Conservation (phyloP, 2,888 invertebrate species). For the Piscicola geometra region DNA sequence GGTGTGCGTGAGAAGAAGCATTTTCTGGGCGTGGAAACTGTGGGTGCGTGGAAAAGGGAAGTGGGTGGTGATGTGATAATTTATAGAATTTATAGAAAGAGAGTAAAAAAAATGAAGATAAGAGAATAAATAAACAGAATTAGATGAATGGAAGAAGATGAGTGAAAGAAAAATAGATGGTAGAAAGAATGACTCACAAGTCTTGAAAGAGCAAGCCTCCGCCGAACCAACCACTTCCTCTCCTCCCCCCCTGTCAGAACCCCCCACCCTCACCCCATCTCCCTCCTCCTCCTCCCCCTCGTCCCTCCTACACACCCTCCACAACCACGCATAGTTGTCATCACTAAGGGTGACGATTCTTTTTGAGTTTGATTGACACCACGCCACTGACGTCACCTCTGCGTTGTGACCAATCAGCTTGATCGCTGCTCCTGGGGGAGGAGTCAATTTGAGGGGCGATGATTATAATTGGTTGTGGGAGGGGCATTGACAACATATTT, state of each 20-base stretch:
- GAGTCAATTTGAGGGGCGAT: neutral
- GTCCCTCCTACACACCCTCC: conserved; percentile 35
- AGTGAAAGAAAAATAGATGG: too few relatives aligned
- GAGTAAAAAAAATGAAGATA: too few relatives aligned
- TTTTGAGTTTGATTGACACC: conserved; percentile 39
- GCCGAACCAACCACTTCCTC: neutral
- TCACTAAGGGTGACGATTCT: conserved; percentile 42
- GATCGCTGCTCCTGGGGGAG: conserved; percentile 63
- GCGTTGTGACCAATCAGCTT: conserved; percentile 71
- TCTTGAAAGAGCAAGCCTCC: neutral
- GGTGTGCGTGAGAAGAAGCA: conserved; percentile 23
- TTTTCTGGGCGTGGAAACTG: conserved; percentile 18
- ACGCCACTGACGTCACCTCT: conserved; percentile 63
- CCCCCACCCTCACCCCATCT: neutral
- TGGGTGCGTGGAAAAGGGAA: neutral
- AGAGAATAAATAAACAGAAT: neutral
- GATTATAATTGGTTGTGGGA: neutral
- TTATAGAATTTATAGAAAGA: too few relatives aligned
- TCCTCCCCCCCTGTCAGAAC: neutral
- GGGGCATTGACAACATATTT: neutral
- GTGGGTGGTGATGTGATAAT: too few relatives aligned
- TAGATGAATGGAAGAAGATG: too few relatives aligned
- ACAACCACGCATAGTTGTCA: conserved; percentile 40
- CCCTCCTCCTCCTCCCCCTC: neutral
- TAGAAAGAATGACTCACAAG: neutral